Evolutionary conservation across 2,888 invertebrate species (phyloP), one percentile per base, ranked within the genome.

Genomic region (Lypha dubia): DNA sequence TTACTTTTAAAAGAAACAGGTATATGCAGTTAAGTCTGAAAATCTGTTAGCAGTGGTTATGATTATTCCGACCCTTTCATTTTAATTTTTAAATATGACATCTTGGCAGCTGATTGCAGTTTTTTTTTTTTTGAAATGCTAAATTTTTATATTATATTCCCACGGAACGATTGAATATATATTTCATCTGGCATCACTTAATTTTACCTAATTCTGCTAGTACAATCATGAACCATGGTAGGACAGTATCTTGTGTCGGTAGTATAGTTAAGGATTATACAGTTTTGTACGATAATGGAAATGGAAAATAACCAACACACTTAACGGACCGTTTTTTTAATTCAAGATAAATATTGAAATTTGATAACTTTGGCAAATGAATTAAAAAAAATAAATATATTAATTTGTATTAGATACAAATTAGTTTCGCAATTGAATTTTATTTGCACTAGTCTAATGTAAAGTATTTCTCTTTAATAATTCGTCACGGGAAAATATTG

Each of bases 401-500:
- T n/a, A n/a, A n/a, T n/a, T n/a, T n/a, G n/a, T n/a, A n/a, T n/a
- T n/a, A 28, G 5, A 5, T 28, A 5, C 2, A 28, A 2, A 28
- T 4, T 28, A 6, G 6, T 28, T 20, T 3, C 4, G 1, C 13
- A 46, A 46, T 8, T 22, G 11, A 3, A 22, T 0, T 28, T 41
- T 53, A 4, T 20, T 38, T 44, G 58, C 8, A 13, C 58, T 5
- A 17, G 44, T 32, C 58, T 58, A 71, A 56, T 56, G 13, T 15
- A 32, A 44, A 44, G 3, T 41, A 11, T 20, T 0, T 8, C 20
- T 20, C 8, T 46, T 41, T 22, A 15, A 68, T 53, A 13, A 53
- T 53, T 56, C 32, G 46, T 49, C 53, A 51, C 22, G 6, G 38
- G 51, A 41, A 70, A 17, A 41, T 32, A 71, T 58, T 58, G 58